Conservation (phyloP, 2,113 vertebrate species). For the human region DNA sequence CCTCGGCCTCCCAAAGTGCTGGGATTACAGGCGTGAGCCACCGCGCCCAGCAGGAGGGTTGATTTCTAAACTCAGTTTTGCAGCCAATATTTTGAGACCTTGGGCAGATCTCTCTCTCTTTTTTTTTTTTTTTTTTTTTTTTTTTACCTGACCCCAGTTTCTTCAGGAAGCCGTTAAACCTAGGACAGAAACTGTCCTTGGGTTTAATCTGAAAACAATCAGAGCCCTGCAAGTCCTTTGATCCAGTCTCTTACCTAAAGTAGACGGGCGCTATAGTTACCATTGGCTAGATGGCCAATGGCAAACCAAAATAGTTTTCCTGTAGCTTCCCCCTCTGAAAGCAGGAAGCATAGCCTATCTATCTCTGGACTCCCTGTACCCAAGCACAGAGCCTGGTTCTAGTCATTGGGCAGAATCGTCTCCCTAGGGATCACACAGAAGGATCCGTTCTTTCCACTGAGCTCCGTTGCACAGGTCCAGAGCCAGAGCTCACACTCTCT, state of each 20-base stretch:
- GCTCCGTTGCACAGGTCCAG: background rate
- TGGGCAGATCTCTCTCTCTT: background rate
- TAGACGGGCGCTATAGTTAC: rapidly evolving
- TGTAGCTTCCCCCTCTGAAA: background rate
- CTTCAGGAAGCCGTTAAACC: background rate
- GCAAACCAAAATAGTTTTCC: background rate
- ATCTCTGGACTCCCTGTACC: background rate
- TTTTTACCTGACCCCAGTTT: background rate
- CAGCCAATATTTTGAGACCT: background rate
- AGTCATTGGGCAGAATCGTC: background rate
- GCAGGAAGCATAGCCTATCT: background rate
- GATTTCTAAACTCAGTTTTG: background rate
- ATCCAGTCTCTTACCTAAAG: background rate
- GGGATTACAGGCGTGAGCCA: too few species aligned
- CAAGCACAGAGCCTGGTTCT: too few species aligned
- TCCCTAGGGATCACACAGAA: background rate
- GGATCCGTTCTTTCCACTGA: background rate
- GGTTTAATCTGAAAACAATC: background rate
- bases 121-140: background rate
- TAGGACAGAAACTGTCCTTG: background rate
- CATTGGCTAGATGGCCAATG: too few species aligned
- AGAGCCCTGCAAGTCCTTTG: background rate
- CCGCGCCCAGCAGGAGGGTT: background rate
- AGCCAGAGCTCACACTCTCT: rapidly evolving
- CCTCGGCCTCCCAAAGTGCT: too few species aligned